Evolutionary conservation across 2,888 invertebrate genomes (phyloP), one percentile per base, ranked within the genome.

Genomic region (Trisateles emortualis): DNA sequence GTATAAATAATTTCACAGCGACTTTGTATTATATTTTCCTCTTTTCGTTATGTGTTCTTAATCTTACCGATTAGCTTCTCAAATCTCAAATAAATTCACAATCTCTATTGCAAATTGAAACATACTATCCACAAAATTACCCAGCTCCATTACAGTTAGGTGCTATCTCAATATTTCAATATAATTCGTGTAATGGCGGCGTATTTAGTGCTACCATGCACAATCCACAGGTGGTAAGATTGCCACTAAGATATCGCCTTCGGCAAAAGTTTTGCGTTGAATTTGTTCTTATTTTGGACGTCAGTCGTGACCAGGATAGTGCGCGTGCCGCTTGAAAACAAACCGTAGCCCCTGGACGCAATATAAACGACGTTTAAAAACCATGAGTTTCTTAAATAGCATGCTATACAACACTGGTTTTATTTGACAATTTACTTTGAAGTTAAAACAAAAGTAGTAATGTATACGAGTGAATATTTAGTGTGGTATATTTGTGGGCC

Each of bases 321-420:
- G 78, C 81, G 83, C 82, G 80, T 82, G 84, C 78, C 61, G 77
- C 69, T 78, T 78, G 36, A 79, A 74, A 73, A 76, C 79, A 76
- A 79, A 79, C 76, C 79, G 72, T 68, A 71, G 76, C 78, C 75
- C 52, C 53, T 56, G 58, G 68, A 67, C 70, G 58, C 55, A 40
- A 6, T 33, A 47, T 56, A 67, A 72, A 68, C 65, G 51, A 63
- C 66, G 68, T 65, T 67, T 59, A 43, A 36, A 50, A 48, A 44
- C 22, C 36, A 48, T 51, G 54, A 49, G 17, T 26, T 26, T 26
- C 41, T 55, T 44, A 40, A 38, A 2, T 32, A 50, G 5, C n/a
- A 6, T 10, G 14, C 4, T 16, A 43, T 60, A 26, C 69, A 69
- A 49, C 53, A 61, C 39, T 4, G 13, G 13, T n/a, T 50, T 3